These are phyloP conservation scores for Lagorchestes hirsutus DNA, from an alignment of 2,797 vertebrate genomes.

Conservation along the genomic window DNA sequence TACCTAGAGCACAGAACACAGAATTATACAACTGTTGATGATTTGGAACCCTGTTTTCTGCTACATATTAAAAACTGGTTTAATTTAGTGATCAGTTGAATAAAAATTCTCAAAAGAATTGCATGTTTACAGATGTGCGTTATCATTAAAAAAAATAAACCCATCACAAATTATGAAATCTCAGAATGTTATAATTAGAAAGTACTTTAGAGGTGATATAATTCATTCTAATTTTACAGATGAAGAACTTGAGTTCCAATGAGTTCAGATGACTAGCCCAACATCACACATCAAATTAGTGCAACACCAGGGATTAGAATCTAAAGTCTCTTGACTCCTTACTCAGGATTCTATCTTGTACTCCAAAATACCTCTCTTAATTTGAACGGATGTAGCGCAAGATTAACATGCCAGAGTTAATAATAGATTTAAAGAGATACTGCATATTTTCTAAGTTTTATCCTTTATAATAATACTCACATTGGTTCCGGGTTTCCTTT, in stretches of 20 bases:
- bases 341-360: neutral
- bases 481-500: conserved; percentile 94
- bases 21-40: neutral
- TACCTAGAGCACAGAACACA: neutral
- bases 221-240: neutral
- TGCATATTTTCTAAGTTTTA: fast-evolving
- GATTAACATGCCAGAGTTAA: neutral
- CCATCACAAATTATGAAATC: neutral
- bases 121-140: neutral
- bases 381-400: neutral
- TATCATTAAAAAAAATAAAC: neutral
- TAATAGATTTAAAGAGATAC: neutral
- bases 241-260: neutral
- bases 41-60: neutral
- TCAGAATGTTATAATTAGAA: neutral
- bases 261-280: neutral
- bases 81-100: neutral
- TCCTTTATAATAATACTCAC: conserved; percentile 86
- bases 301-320: neutral
- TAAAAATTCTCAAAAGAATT: neutral
- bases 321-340: neutral
- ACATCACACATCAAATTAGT: neutral
- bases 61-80: neutral
- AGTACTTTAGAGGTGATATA: neutral
- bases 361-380: neutral